Conservation (phyloP, 2,888 invertebrate genomes). For the Ecdyonurus torrentis region DNA sequence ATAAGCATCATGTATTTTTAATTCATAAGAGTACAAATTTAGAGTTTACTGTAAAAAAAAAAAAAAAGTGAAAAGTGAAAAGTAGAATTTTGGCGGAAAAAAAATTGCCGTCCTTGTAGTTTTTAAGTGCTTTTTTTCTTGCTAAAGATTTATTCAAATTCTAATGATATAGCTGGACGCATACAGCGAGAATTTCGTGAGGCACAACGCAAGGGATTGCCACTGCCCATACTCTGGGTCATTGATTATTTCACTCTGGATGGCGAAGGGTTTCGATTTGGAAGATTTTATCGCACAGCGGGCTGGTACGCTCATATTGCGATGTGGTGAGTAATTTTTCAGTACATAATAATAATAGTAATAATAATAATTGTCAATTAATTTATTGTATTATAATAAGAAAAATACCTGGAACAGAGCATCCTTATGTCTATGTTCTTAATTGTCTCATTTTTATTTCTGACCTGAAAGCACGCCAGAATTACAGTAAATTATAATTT, state of each 20-base stretch:
- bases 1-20: slow-evolving; percentile 14
- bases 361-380: not conserved
- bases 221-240: slow-evolving; percentile 39
- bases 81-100: no score
- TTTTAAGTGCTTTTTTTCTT: not conserved
- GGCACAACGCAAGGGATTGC: slow-evolving; percentile 34
- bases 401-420: not conserved
- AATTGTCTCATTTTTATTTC: not conserved
- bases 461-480: not conserved
- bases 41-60: no score
- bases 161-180: slow-evolving; percentile 36
- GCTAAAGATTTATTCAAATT: no score
- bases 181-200: slow-evolving; percentile 35
- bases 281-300: slow-evolving; percentile 35
- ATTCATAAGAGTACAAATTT: no score
- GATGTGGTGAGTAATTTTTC: slow-evolving; percentile 28
- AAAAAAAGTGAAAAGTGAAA: no score
- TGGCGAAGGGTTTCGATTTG: slow-evolving; percentile 38
- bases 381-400: not conserved
- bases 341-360: not conserved
- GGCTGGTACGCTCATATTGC: slow-evolving; percentile 41
- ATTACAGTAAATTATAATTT: not conserved
- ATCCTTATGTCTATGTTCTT: not conserved
- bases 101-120: no score
- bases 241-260: slow-evolving; percentile 43